Evolutionary conservation across 1,140 invertebrate species (phyloP).

Genomic region (Pseudomyrmex sp.): DNA sequence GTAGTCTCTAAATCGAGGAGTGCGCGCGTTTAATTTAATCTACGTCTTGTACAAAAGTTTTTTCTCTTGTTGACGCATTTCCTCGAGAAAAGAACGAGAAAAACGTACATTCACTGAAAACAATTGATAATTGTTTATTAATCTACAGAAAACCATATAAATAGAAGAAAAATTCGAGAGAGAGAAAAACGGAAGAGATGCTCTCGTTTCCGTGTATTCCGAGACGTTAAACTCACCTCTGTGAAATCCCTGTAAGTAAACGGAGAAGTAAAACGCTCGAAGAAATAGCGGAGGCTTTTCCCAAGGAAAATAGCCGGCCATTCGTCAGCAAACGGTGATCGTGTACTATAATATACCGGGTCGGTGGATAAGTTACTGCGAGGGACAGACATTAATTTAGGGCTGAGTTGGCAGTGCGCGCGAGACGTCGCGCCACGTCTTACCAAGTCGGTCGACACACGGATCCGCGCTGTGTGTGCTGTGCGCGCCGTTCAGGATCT

Average conservation of each 20-base stretch:
- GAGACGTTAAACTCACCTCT: neutral
- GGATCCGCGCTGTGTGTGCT: conserved; percentile 28
- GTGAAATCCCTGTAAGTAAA: neutral
- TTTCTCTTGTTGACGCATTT: conserved; percentile 5
- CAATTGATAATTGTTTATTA: neutral
- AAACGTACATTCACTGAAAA: neutral
- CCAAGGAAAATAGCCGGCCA: conserved; percentile 76
- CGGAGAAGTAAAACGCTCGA: neutral
- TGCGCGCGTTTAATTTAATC: conserved; percentile 8
- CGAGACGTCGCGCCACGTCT: conserved; percentile 69
- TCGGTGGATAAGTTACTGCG: conserved; percentile 80
- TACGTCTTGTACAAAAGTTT: neutral
- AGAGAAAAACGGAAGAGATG: neutral
- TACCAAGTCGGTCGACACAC: conserved; percentile 34
- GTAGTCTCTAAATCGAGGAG: neutral
- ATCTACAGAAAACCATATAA: neutral
- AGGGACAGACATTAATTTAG: conserved; percentile 82
- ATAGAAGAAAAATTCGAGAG: too few species aligned
- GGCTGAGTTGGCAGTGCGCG: conserved; percentile 73
- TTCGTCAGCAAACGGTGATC: conserved; percentile 79
- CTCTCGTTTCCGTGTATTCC: neutral
- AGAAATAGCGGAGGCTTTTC: conserved; percentile 69
- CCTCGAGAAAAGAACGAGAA: neutral
- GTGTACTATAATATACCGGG: conserved; percentile 78
- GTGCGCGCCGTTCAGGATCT: conserved; percentile 72